Base-by-base conservation (phyloP, 2,888 invertebrate species). In the Trachelus stipa region DNA sequence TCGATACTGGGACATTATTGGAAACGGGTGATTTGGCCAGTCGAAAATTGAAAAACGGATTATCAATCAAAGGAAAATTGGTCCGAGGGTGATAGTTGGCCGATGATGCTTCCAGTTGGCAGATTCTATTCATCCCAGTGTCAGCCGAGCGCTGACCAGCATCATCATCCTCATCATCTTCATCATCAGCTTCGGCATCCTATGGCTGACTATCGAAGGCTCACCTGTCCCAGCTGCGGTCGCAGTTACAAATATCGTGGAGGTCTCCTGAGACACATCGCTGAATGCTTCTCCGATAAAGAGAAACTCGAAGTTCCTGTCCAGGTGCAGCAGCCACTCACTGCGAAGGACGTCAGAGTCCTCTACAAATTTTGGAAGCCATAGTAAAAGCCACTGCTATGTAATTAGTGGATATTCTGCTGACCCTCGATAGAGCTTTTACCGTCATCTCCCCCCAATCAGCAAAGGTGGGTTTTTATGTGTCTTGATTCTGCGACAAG, bases 201-300 rank as follows among this genome's bases (percentile, higher is more conserved):
- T 73, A 87, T 88, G 88, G 86, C 88, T 75, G 88, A 88, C 85
- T 89, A 90, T 85, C 87, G 88, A 77, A 85, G 91, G 83, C 87
- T 91, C 34, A 84, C 87, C 82, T 91, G 91, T 83, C 91, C 91
- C n/a, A 88, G 88, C 81, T 92, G 92, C 83, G 90, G 90, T 76
- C 89, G 90, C 82, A 91, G 88, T 85, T 92, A 91, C 90, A 91
- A 91, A 85, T 91, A 91, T 86, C 89, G 91, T 73, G 90, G 91
- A 76, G 91, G 91, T 83, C 84, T 92, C 79, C 87, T 90, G 74
- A 85, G 91, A 81, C 92, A 92, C 88, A 84, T 91, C 79, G 87
- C 88, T 76, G 91, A 91, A 76, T 91, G 91, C 86, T 86, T 90
- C 80, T 85, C 87, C 80, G 88, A 88, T 77, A 87, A 83, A 76